phyloP scores from a whole-genome alignment of 2,888 invertebrate genomes.

The Rhingia campestris region DNA sequence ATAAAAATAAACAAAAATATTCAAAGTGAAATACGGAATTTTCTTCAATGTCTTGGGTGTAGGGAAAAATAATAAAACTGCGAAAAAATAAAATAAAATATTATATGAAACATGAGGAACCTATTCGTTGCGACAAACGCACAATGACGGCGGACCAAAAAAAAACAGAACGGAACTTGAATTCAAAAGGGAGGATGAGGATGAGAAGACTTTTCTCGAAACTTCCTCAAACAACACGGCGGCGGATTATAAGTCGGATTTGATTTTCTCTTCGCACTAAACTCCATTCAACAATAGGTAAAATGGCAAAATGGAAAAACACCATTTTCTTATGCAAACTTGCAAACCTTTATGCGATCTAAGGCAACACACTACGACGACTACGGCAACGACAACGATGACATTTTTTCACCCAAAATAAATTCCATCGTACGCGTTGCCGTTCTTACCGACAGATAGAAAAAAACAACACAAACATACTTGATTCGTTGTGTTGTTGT shows the following conservation, averaged over 20 bases:
- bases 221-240: not conserved
- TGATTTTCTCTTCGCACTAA: not conserved
- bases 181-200: constrained; percentile 2
- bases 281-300: constrained; percentile 4
- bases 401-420: constrained; percentile 40
- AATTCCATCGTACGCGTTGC: constrained; percentile 26
- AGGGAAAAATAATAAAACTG: not conserved
- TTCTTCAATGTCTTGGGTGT: too few species aligned
- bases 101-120: too few species aligned
- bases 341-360: constrained; percentile 29
- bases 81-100: not conserved
- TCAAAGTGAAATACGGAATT: not conserved
- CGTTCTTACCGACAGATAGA: constrained; percentile 1
- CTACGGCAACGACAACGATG: constrained; percentile 4
- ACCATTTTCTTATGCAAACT: constrained; percentile 30
- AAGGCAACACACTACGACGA: constrained; percentile 6
- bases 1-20: constrained; percentile 5
- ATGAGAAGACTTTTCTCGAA: not conserved
- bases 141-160: not conserved
- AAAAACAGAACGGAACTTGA: constrained; percentile 25
- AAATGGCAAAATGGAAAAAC: constrained; percentile 3
- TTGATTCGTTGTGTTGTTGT: not conserved
- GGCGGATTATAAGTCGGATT: not conserved
- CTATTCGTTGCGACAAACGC: too few species aligned
- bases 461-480: constrained; percentile 5